Base-by-base conservation (phyloP, 2,797 vertebrate species). In the Acanthurus tractus region DNA sequence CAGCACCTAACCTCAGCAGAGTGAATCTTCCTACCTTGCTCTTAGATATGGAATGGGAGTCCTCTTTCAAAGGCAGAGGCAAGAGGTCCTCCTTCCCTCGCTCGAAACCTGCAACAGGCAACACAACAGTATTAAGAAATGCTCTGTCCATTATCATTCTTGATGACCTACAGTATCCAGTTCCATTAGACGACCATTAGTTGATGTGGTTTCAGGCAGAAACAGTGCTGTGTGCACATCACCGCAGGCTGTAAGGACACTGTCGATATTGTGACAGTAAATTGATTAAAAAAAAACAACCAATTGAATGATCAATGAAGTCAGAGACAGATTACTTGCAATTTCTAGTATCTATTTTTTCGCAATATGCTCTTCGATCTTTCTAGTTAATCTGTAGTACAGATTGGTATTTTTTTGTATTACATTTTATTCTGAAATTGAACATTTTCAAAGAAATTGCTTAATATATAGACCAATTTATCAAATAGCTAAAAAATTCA, bases 1-100 rank as follows among this genome's bases (percentile, higher is more conserved):
- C 2, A 4, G 48, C 0, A 3, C 58, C 48, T 50, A 14, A 53
- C 9, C 44, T 61, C 54, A 65, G 48, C 2, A 22, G 22, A 25
- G 29, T 1, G 12, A 10, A 42, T 22, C 8, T 20, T 58, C 82
- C 94, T 95, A 99, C 98, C 96, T 99, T 99, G 96, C 98, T 99
- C 93, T 99, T 99, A 62, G 97, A 98, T 93, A 99, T 99, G 73
- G 97, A 97, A 82, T 96, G 95, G 11, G 96, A 89, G 76, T 99
- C 98, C 45, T 99, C 98, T 93, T 96, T 99, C 79, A 92, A 94
- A 93, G 97, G 95, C 85, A 96, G 94, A 36, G 92, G 81, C 73
- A 86, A 86, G 54, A 86, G 92, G 72, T 99, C 98, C 1, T 99
- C 98, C 86, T 97, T 99, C 63, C 96, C 96, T 92, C 96, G 95